Conservation (phyloP, 2,113 vertebrate species). For the Callospermophilus lateralis region DNA sequence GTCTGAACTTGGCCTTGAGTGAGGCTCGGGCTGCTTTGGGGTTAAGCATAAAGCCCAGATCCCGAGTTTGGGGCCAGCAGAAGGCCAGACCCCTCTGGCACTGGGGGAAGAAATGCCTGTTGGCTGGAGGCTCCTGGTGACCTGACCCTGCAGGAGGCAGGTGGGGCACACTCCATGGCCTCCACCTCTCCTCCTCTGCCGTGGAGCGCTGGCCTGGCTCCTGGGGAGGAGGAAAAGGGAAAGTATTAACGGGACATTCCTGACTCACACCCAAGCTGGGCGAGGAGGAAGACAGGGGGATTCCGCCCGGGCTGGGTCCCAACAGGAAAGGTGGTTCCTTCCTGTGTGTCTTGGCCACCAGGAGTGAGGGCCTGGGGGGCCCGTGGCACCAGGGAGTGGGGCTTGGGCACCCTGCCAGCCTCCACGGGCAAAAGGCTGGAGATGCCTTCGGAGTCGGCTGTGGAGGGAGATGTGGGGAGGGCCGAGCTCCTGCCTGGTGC, state of each 20-base stretch:
- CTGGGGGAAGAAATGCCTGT: neutral
- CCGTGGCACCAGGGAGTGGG: neutral
- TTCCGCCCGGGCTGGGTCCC: conserved; percentile 55
- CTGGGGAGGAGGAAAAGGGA: conserved; percentile 7
- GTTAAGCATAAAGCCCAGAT: conserved; percentile 37
- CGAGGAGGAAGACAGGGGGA: conserved; percentile 54
- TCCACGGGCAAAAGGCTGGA: neutral
- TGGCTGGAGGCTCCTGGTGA: neutral
- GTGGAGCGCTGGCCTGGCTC: neutral
- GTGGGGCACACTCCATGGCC: neutral
- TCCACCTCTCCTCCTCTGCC: neutral
- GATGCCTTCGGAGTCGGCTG: neutral
- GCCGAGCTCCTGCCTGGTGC: neutral
- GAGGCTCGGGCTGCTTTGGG: conserved; percentile 46
- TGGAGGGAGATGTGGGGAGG: neutral
- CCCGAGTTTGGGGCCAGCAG: conserved; percentile 8
- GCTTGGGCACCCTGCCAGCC: neutral
- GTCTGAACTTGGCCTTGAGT: conserved; percentile 76
- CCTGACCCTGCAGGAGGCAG: neutral
- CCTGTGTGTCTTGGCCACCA: conserved; percentile 72
- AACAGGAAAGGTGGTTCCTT: conserved; percentile 87
- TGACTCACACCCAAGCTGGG: conserved; percentile 70
- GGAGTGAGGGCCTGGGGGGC: neutral
- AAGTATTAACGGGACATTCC: neutral
- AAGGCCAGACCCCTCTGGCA: neutral